Conservation (phyloP, 2,113 vertebrate genomes). For the Notothenia coriiceps region DNA sequence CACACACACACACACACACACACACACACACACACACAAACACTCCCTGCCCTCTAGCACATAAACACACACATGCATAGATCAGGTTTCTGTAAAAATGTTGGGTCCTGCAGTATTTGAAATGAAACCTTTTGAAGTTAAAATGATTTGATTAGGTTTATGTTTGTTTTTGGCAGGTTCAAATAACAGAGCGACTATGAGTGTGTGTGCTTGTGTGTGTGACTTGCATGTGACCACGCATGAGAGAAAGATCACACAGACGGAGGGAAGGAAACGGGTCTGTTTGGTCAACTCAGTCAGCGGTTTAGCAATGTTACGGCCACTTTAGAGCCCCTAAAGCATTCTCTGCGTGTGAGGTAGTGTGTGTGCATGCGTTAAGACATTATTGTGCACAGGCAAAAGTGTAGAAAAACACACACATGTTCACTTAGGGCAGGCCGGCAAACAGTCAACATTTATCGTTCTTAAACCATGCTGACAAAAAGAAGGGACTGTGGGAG, state of each 20-base stretch:
- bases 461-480: conserved; percentile 68
- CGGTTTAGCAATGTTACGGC: conserved; percentile 75
- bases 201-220: conserved; percentile 1
- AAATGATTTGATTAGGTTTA: conserved; percentile 1
- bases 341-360: conserved; percentile 46
- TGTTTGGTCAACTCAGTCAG: conserved; percentile 73
- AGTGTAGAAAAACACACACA: conserved; percentile 33
- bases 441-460: conserved; percentile 76
- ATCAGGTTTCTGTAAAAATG: neutral
- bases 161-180: conserved; percentile 2
- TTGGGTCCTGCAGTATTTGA: neutral
- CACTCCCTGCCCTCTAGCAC: neutral
- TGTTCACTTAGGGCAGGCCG: conserved; percentile 47
- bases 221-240: conserved; percentile 23
- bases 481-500: conserved; percentile 68
- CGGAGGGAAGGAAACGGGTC: conserved; percentile 61
- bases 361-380: conserved; percentile 30
- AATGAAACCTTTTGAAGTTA: neutral
- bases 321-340: conserved; percentile 76
- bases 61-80: conserved; percentile 7
- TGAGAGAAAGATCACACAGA: conserved; percentile 47
- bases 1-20: conserved; percentile 11
- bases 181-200: neutral
- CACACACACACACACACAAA: conserved; percentile 11
- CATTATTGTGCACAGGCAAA: conserved; percentile 26